Percentiles rank a stretch among this genome's conserved stretches.
These are phyloP conservation scores for Scaptomyza reducta DNA, from an alignment of 2,888 invertebrate genomes.

Conservation along the genomic window DNA sequence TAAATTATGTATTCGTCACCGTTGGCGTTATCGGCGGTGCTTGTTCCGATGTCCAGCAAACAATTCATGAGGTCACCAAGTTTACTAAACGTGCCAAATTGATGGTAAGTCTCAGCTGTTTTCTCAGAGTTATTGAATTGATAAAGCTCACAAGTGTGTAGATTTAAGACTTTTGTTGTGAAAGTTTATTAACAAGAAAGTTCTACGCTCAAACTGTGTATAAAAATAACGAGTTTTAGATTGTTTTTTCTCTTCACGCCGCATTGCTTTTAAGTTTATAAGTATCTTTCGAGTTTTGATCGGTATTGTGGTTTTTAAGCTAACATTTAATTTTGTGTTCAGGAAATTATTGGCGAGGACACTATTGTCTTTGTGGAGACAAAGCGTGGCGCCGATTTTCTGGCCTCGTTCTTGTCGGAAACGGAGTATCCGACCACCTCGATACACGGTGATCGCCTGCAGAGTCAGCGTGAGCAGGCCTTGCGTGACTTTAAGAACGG, in stretches of 20 bases:
- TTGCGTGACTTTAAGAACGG: slow-evolving; percentile 94
- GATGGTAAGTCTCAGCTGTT: slow-evolving; percentile 79
- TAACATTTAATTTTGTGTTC: too few species aligned
- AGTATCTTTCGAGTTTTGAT: too few species aligned
- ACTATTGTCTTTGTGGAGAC: slow-evolving; percentile 95
- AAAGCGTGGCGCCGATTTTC: slow-evolving; percentile 95
- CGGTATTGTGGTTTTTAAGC: too few species aligned
- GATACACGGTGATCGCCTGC: slow-evolving; percentile 98
- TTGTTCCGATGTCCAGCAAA: slow-evolving; percentile 94
- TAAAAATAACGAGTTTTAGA: too few species aligned
- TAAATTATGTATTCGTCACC: slow-evolving; percentile 93
- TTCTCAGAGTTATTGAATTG: not conserved
- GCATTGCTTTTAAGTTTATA: too few species aligned
- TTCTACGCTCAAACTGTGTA: too few species aligned
- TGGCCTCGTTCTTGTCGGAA: slow-evolving; percentile 92
- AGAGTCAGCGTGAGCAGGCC: slow-evolving; percentile 97
- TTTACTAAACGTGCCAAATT: slow-evolving; percentile 91
- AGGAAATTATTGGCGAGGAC: slow-evolving; percentile 84
- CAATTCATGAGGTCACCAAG: slow-evolving; percentile 88
- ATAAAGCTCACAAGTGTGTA: too few species aligned
- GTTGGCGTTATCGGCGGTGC: slow-evolving; percentile 97
- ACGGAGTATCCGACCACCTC: slow-evolving; percentile 95
- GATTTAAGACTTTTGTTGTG: too few species aligned
- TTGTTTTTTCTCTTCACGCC: too few species aligned
- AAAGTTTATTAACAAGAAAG: too few species aligned